These are phyloP conservation scores for Fragum fragum DNA, from an alignment of 2,888 invertebrate genomes.

Conservation along the genomic window DNA sequence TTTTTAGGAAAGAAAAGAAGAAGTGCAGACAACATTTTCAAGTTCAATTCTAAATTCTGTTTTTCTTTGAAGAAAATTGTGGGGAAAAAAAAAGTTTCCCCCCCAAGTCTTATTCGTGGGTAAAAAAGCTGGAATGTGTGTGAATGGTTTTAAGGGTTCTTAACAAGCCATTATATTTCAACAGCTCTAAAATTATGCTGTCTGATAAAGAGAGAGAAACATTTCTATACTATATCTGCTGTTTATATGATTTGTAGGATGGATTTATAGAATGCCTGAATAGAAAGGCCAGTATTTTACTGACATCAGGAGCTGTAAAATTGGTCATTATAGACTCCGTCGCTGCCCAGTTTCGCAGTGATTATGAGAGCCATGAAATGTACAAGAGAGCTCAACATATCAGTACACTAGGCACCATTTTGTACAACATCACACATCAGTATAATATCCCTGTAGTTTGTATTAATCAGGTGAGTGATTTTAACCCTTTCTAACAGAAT, in stretches of 20 bases:
- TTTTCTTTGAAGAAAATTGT: too few relatives aligned
- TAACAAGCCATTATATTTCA: not conserved
- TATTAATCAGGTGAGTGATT: constrained; percentile 91
- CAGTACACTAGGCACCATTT: constrained; percentile 88
- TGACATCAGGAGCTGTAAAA: constrained; percentile 88
- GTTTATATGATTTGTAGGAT: constrained; percentile 70
- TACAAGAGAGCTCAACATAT: constrained; percentile 83
- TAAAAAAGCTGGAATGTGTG: too few relatives aligned
- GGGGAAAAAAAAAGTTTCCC: too few relatives aligned
- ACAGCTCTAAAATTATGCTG: not conserved
- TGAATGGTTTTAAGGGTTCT: too few relatives aligned
- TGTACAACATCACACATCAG: constrained; percentile 89
- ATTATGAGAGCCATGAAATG: constrained; percentile 88
- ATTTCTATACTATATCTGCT: not conserved
- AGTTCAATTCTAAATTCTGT: too few relatives aligned
- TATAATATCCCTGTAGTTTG: constrained; percentile 90
- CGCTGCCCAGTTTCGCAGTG: constrained; percentile 90
- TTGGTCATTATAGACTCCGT: constrained; percentile 92
- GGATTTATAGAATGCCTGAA: constrained; percentile 86
- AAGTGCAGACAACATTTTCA: too few relatives aligned
- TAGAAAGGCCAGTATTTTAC: constrained; percentile 88
- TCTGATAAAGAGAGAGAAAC: not conserved
- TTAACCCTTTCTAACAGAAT: too few relatives aligned
- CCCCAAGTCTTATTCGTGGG: too few relatives aligned
- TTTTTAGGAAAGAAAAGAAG: too few relatives aligned